Evolutionary conservation across 2,888 invertebrate genomes (phyloP), one percentile per base, ranked within the genome.

Genomic region (Heliconius ismenius): DNA sequence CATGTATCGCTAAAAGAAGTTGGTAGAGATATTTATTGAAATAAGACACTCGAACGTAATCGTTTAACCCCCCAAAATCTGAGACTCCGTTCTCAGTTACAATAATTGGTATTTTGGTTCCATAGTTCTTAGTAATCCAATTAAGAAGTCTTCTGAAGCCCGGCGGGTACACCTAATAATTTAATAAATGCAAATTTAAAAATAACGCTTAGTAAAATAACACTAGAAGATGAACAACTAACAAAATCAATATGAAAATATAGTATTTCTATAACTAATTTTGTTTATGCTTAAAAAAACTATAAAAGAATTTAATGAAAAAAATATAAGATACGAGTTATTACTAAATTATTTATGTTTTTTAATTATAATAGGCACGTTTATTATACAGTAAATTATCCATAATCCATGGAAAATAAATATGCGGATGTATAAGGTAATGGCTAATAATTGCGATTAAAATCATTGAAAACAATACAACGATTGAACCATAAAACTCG

Each of bases 81-180:
- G 94, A 93, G 77, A 95, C 91, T 4, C 95, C 95, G 80, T 95
- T 95, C 83, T 96, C 96, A 0, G 95, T 95, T 13, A 96, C 88
- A 72, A 95, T 92, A 13, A 96, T 94, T 58, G 95, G 92, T 32
- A 95, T 92, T 84, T 94, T 94, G 81, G 79, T 95, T 58, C 95
- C 94, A 85, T 96, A 96, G 81, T 95, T 93, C 49, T 92, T 91
- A 81, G 95, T 95, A 65, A 96, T 92, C 95, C 95, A 96, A 85
- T 95, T 95, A 49, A 96, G 84, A 10, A 96, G 86, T 83, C 95
- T 95, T 78, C 96, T 92, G 85, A 96, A 95, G 54, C 96, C 96
- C 82, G 94, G 93, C 1, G 96, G 96, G 78, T 95, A 94, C 58
- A 95, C 93, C 96, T 96, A 85, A 0, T 81, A 83, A 78, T 11